Conservation (phyloP, 2,113 vertebrate species). For the Hucho hucho region DNA sequence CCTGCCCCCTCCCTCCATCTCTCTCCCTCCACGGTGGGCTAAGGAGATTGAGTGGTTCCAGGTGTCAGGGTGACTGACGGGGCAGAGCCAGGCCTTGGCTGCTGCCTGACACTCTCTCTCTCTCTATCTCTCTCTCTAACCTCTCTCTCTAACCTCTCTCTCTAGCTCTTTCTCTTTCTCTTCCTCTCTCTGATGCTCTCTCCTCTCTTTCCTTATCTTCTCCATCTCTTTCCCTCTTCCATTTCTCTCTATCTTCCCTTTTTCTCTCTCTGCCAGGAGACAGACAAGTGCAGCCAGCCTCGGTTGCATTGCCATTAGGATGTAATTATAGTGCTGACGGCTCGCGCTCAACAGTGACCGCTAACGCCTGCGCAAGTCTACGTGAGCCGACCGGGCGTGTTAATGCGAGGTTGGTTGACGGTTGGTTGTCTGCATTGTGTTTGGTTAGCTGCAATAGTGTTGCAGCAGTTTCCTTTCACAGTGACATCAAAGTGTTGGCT, state of each 20-base stretch:
- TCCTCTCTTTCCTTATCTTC: not conserved
- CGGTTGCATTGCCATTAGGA: constrained; percentile 18
- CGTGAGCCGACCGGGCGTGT: not conserved
- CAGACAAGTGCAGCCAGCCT: constrained; percentile 32
- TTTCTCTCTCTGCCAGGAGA: constrained; percentile 13
- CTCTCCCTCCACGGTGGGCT: constrained; percentile 28
- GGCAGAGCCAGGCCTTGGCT: constrained; percentile 33
- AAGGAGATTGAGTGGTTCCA: constrained; percentile 55
- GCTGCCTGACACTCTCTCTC: not conserved
- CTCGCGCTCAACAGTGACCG: constrained; percentile 8
- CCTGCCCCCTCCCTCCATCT: constrained; percentile 15
- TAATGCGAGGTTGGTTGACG: not conserved
- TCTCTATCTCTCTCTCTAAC: not conserved
- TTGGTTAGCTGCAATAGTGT: not conserved
- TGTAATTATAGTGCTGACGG: constrained; percentile 34
- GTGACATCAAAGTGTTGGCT: not conserved
- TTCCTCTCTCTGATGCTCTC: not conserved
- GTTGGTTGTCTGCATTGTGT: not conserved
- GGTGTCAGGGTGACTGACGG: constrained; percentile 47
- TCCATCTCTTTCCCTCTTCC: not conserved
- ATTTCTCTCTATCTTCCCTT: not conserved
- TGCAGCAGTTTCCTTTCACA: not conserved
- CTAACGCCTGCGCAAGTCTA: constrained; percentile 12
- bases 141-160: not conserved
- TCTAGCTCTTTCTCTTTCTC: not conserved